Evolutionary conservation across 2,113 vertebrate genomes (phyloP).

Genomic region (Cyanoliseus patagonus): DNA sequence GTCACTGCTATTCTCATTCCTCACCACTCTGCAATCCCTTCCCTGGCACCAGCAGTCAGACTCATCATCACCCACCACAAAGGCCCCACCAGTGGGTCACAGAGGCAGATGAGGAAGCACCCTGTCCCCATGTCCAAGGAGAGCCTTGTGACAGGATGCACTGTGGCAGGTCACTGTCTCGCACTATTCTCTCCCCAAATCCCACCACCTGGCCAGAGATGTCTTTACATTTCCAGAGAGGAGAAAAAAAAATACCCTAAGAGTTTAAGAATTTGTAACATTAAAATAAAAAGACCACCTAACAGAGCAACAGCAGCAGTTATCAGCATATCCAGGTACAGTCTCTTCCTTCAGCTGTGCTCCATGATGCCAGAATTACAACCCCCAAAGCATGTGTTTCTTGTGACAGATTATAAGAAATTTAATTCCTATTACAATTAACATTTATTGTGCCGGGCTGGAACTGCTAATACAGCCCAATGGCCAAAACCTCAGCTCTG

Average conservation of each 20-base stretch:
- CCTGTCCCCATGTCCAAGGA: background rate
- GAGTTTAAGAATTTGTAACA: background rate
- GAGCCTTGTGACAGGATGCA: background rate
- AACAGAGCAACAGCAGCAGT: background rate
- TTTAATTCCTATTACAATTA: background rate
- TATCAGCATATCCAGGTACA: background rate
- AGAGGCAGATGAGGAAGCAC: background rate
- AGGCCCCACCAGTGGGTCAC: background rate
- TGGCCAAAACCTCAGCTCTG: background rate
- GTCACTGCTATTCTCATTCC: slow-evolving; percentile 6
- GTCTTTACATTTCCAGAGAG: background rate
- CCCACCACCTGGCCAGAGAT: background rate
- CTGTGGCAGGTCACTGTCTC: background rate
- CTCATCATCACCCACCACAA: background rate
- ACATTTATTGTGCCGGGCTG: background rate
- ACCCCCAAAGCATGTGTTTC: background rate
- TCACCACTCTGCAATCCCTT: background rate
- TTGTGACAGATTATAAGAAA: background rate
- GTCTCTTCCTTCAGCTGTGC: background rate
- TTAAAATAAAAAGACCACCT: background rate
- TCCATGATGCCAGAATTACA: background rate
- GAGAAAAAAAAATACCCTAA: background rate
- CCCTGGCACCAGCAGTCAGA: background rate
- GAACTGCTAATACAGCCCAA: background rate
- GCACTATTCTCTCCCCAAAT: background rate